Conservation (phyloP, 1,140 invertebrate species). For the Heliconius congener region DNA sequence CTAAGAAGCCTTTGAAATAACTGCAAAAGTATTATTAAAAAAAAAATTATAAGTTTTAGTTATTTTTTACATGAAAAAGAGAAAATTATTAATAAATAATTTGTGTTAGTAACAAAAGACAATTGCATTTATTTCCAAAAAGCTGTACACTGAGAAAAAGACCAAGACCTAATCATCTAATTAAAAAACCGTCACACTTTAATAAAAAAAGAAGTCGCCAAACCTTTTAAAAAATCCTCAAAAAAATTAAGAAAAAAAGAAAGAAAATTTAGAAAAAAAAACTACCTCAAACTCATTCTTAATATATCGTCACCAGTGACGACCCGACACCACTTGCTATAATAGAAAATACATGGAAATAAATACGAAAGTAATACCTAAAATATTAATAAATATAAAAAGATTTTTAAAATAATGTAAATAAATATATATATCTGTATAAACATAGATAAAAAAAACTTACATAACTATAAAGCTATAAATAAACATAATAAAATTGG, state of each 20-base stretch:
- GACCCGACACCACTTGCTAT: conserved; percentile 79
- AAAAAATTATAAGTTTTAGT: not conserved
- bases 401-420: not conserved
- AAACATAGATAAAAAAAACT: not conserved
- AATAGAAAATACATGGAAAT: conserved; percentile 54
- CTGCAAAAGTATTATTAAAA: conserved; percentile 33
- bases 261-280: conserved; percentile 39
- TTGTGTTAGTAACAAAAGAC: conserved; percentile 20
- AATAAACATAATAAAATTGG: too few species aligned
- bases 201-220: conserved; percentile 20
- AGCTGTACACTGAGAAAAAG: conserved; percentile 28
- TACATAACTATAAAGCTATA: too few species aligned
- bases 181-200: conserved; percentile 24
- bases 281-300: conserved; percentile 80
- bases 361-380: conserved; percentile 11
- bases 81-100: not conserved
- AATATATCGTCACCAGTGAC: conserved; percentile 81
- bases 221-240: conserved; percentile 33
- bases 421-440: conserved; percentile 6
- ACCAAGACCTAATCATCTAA: conserved; percentile 19
- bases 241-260: conserved; percentile 27
- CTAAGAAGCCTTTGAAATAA: conserved; percentile 39
- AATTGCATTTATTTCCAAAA: conserved; percentile 44
- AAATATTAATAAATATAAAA: not conserved
- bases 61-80: not conserved